Evolutionary conservation across 2,113 vertebrate species (phyloP), one percentile per base, ranked within the genome.

Genomic region (Larimichthys polyactis): DNA sequence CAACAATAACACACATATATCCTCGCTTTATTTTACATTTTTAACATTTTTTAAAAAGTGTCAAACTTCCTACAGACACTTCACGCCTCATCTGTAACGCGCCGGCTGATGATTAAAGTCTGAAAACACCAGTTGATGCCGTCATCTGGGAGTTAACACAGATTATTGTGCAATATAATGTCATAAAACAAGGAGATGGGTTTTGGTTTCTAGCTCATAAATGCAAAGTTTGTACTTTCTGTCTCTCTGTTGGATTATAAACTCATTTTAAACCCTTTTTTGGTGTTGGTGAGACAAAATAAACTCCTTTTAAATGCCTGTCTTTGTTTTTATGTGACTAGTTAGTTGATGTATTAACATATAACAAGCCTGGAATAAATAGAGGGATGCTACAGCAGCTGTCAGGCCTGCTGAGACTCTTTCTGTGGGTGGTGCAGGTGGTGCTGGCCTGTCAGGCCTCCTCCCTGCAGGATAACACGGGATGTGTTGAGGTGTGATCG

Each of bases 61-160:
- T 3, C 0, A 1, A 5, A 12, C n/a, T 3, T 40, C 14, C 40
- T 20, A 40, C 2, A 2, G 36, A 0, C 5, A 20, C 2, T 1
- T 14, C 58, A 36, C 9, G 24, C 2, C 14, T 59, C 27, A 5
- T 5, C 48, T 54, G 14, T 1, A 3, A 43, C 29, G 9, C 5
- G 20, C 12, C 3, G 22, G 11, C 17, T 32, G 7, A 17, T 27
- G 27, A 27, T 15, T 32, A 36, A 49, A 67, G 43, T 48, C 19
- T 76, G 24, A n/a, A 32, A 69, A 52, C 65, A 78, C 27, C 5
- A 11, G 9, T 6, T 51, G 20, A 6, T 32, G 36, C 44, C 27
- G 36, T 65, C 24, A 58, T 36, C 52, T 58, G 43, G 27, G 65
- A 49, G 52, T 59, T 7, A 0, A 4, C 3, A 8, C 0, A 40